These are phyloP conservation scores for Myrmecophaga tridactyla DNA, from an alignment of 2,113 vertebrate species.

Conservation along the genomic window DNA sequence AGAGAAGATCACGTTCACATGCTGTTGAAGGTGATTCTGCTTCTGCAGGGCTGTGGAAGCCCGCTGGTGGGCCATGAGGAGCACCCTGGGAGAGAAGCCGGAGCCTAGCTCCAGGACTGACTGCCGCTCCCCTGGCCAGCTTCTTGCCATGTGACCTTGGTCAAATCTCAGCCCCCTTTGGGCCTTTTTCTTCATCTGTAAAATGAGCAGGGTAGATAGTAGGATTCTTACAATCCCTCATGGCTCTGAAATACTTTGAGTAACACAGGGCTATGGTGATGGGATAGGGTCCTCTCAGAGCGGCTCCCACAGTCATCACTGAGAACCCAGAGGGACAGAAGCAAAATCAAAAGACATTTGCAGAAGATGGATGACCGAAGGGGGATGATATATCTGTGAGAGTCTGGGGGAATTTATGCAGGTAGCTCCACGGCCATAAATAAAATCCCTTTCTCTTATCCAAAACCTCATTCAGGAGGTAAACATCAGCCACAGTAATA, in stretches of 20 bases:
- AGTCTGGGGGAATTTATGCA: conserved; percentile 56
- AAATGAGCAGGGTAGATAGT: background rate
- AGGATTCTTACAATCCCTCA: background rate
- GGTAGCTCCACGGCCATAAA: conserved; percentile 65
- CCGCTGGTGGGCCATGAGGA: accelerated
- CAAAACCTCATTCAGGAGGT: conserved; percentile 67
- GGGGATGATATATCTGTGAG: conserved; percentile 26
- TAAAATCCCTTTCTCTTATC: conserved; percentile 72
- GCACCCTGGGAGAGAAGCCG: background rate
- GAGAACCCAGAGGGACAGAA: background rate
- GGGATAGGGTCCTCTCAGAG: background rate
- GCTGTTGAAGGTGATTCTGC: background rate
- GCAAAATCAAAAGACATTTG: conserved; percentile 49
- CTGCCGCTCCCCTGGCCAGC: background rate
- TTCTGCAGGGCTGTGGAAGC: background rate
- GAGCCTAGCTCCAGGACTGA: too few species aligned
- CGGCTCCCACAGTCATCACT: background rate
- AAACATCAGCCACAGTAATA: conserved; percentile 63
- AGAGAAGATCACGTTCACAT: background rate
- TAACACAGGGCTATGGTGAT: accelerated
- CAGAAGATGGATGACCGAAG: conserved; percentile 40
- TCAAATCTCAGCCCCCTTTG: background rate
- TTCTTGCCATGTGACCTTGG: background rate
- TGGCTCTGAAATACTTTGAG: background rate
- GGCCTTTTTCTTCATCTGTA: background rate